Evolutionary conservation across 2,888 invertebrate genomes (phyloP), one percentile per base, ranked within the genome.

Genomic region (Anagyrus pseudococci): DNA sequence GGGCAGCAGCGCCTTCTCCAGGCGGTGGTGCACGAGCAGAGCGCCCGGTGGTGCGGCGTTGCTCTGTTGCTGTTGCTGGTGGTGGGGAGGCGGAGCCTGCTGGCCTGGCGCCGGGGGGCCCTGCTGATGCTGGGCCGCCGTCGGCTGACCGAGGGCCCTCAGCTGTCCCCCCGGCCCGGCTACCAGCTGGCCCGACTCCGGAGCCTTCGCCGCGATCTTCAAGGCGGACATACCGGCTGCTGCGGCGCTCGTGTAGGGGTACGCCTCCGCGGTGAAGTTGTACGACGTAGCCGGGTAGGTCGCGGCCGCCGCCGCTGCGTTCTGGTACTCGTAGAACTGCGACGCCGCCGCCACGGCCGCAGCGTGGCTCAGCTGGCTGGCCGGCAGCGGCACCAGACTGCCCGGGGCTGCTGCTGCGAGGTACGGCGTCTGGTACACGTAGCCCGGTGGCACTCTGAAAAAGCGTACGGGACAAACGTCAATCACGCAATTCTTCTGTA

Each of bases 301-400:
- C 70, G 91, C 89, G 1, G 88, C 87, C 44, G 86, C 88, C 10
- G 83, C 83, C 44, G 91, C 90, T 0, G 89, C 87, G 72, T 86
- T 87, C 75, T 92, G 92, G 81, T 92, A 92, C 83, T 92, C 91
- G 77, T 92, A 92, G 76, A 92, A 88, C 76, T 92, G 90, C 73
- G 89, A 89, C n/a, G 91, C 91, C 0, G 91, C 91, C 13, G 91
- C 91, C 58, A 91, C 85, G 0, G 91, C 91, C 8, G 91, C 90
- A 1, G 90, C 90, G 76, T 89, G 89, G 73, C 88, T 87, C 73
- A 89, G 80, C 75, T 89, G 89, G 46, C 85, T 82, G 29, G 85
- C 88, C 63, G 85, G 79, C 64, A 79, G 72, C 72, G 89, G 82
- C 71, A 89, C 88, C 70, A 92, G 86, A 58, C 90, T 89, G 19